Conservation (phyloP, 2,113 vertebrate species). For the Bothrops jararaca region DNA sequence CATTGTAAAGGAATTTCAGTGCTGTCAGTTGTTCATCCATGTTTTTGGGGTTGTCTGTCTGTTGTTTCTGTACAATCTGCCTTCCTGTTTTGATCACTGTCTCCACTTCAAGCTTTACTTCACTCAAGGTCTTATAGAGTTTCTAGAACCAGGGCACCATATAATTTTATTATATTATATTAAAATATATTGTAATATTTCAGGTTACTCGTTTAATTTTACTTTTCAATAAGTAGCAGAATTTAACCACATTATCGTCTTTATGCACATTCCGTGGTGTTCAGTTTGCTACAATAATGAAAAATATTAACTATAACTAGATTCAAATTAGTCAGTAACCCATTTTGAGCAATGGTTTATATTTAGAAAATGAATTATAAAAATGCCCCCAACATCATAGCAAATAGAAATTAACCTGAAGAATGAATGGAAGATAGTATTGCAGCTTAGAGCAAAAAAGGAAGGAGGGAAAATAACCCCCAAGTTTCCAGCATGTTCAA, state of each 20-base stretch:
- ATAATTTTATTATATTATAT: background rate
- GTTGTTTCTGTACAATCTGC: constrained; percentile 98
- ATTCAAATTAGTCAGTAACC: background rate
- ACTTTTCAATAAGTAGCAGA: background rate
- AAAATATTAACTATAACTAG: background rate
- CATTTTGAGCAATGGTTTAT: background rate
- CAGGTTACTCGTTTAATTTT: background rate
- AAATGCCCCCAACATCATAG: background rate
- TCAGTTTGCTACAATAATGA: background rate
- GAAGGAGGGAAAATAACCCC: background rate
- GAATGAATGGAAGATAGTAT: no score
- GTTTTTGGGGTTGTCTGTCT: constrained; percentile 91
- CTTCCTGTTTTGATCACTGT: constrained; percentile 97
- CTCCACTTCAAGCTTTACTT: constrained; percentile 96
- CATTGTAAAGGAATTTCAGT: constrained; percentile 93
- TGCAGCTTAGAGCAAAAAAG: background rate
- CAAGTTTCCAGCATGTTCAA: background rate
- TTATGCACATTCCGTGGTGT: background rate
- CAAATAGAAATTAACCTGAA: background rate
- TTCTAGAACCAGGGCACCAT: constrained; percentile 72
- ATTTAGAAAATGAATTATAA: background rate
- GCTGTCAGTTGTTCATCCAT: constrained; percentile 97
- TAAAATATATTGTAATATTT: background rate
- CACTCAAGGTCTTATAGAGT: constrained; percentile 94
- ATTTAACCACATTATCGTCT: background rate